Percentiles rank a stretch among this genome's conserved stretches.
These are phyloP conservation scores for Azorinus chamasolen DNA, from an alignment of 2,888 invertebrate genomes.

Conservation along the genomic window DNA sequence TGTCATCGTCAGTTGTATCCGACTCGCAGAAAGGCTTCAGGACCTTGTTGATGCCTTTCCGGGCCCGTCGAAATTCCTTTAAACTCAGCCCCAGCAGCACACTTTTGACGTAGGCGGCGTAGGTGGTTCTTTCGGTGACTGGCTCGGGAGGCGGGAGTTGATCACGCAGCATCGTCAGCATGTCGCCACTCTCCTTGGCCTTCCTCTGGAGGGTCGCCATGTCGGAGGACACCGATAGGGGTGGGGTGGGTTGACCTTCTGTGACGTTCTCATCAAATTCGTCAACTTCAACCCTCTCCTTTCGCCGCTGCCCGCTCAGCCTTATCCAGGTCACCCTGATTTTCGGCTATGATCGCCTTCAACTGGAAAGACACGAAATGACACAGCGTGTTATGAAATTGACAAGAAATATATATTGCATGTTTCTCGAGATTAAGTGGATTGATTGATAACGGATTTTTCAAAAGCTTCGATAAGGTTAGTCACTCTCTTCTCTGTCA, in stretches of 20 bases:
- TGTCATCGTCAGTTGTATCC: slow-evolving; percentile 36
- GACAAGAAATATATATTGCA: too few relatives aligned
- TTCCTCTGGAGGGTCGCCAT: slow-evolving; percentile 42
- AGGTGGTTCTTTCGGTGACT: slow-evolving; percentile 39
- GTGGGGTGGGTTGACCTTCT: slow-evolving; percentile 29
- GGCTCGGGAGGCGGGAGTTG: slow-evolving; percentile 37
- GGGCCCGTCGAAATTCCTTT: slow-evolving; percentile 29
- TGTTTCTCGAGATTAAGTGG: too few relatives aligned
- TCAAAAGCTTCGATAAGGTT: too few relatives aligned
- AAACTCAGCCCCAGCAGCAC: slow-evolving; percentile 35
- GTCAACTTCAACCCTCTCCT: slow-evolving; percentile 30
- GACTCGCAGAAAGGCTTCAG: slow-evolving; percentile 39
- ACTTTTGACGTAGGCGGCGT: slow-evolving; percentile 43
- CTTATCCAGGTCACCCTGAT: slow-evolving; percentile 35
- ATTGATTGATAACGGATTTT: too few relatives aligned
- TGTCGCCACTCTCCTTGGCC: slow-evolving; percentile 39
- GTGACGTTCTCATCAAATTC: slow-evolving; percentile 34
- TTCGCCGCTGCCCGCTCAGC: slow-evolving; percentile 30
- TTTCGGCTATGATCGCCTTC: slow-evolving; percentile 39
- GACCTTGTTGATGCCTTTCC: slow-evolving; percentile 41
- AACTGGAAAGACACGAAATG: slow-evolving; percentile 33
- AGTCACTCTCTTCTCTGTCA: too few relatives aligned
- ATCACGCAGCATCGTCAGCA: slow-evolving; percentile 31
- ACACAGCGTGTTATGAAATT: slow-evolving; percentile 35
- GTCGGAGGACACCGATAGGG: slow-evolving; percentile 37